Percentiles rank a stretch among this genome's conserved stretches.
Conservation (phyloP, 2,113 vertebrate genomes). For the Hydrolagus affinis region DNA sequence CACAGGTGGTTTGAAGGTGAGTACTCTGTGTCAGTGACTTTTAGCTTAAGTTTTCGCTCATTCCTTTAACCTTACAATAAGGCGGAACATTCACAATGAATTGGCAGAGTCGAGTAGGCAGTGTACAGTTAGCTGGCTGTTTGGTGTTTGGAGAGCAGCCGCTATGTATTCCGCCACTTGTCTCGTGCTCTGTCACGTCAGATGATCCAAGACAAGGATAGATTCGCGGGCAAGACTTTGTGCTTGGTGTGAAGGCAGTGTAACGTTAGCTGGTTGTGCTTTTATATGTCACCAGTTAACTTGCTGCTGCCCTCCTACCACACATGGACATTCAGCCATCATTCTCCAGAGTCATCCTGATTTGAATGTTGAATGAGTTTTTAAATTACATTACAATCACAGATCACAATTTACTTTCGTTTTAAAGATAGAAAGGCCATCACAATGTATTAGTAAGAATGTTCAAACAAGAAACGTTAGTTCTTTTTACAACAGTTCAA, state of each 20-base stretch:
- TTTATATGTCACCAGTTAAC: slow-evolving; percentile 57
- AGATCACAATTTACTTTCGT: background rate
- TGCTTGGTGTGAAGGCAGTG: slow-evolving; percentile 74
- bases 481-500: background rate
- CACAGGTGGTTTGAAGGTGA: too few species aligned
- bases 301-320: slow-evolving; percentile 54
- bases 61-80: too few species aligned
- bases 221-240: background rate
- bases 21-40: too few species aligned
- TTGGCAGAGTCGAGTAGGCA: slow-evolving; percentile 51
- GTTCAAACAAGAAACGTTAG: background rate
- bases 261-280: slow-evolving; percentile 74
- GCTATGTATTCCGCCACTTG: slow-evolving; percentile 47
- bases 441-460: background rate
- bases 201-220: background rate
- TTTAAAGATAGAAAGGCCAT: background rate
- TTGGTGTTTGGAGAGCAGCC: slow-evolving; percentile 44
- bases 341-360: too few species aligned
- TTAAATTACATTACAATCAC: background rate
- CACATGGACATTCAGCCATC: slow-evolving; percentile 25
- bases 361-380: background rate
- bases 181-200: slow-evolving; percentile 39
- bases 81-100: background rate
- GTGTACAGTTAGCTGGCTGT: slow-evolving; percentile 55
- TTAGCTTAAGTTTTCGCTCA: too few species aligned